Evolutionary conservation across 2,113 vertebrate species (phyloP).

Genomic region (Eurypyga helias): DNA sequence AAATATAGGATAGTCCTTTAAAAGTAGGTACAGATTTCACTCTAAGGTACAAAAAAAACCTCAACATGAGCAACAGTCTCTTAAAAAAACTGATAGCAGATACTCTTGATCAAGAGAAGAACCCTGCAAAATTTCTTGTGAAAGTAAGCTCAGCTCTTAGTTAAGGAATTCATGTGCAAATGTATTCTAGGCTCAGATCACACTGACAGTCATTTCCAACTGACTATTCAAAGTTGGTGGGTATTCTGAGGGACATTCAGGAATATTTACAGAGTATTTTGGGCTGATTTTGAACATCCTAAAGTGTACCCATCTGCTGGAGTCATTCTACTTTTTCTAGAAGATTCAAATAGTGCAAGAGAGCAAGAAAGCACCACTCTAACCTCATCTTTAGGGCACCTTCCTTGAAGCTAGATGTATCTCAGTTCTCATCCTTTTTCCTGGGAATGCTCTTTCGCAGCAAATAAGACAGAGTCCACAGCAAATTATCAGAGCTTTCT

Average conservation of each 20-base stretch:
- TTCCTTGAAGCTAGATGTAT: background rate
- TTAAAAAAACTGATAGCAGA: background rate
- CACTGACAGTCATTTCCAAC: background rate
- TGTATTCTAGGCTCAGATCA: background rate
- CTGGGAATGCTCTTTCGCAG: background rate
- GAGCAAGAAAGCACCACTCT: background rate
- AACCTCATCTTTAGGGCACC: background rate
- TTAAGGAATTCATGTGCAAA: background rate
- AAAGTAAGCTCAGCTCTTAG: background rate
- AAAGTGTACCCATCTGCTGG: background rate
- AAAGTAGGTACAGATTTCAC: background rate
- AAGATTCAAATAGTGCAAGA: background rate
- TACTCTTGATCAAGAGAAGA: background rate
- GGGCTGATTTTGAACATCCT: background rate
- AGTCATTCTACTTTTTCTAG: background rate
- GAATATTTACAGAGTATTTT: background rate
- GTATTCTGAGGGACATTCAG: background rate
- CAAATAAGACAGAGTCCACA: background rate
- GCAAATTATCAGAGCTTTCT: background rate
- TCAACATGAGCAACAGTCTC: background rate
- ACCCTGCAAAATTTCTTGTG: accelerated
- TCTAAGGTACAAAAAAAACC: background rate
- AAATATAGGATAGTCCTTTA: background rate
- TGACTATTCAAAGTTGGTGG: background rate
- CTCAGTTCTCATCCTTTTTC: background rate